Evolutionary conservation across 2,888 invertebrate species (phyloP).

Genomic region (Tinea trinotella): DNA sequence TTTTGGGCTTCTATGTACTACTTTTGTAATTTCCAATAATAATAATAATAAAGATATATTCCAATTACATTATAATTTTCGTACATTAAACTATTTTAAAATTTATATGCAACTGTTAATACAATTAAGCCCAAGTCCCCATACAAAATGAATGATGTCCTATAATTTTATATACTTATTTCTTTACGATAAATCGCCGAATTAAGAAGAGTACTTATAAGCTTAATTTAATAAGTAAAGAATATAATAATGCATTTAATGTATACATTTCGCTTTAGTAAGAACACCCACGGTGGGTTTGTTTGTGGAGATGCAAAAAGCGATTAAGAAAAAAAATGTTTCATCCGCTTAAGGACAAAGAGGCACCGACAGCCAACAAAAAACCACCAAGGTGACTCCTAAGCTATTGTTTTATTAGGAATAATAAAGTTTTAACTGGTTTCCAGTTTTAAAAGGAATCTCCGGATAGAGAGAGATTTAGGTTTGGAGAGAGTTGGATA

Average conservation of each 20-base stretch:
- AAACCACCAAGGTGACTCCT: neutral
- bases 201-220: neutral
- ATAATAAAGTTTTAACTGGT: slow-evolving; percentile 1
- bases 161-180: too few species aligned
- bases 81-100: too few species aligned
- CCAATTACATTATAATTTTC: too few species aligned
- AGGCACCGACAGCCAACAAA: neutral
- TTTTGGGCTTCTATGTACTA: too few species aligned
- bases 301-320: slow-evolving; percentile 6
- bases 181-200: neutral
- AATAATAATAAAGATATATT: too few species aligned
- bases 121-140: too few species aligned
- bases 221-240: neutral
- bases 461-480: neutral
- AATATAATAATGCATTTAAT: neutral
- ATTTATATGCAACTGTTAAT: too few species aligned
- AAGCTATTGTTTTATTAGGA: slow-evolving; percentile 12
- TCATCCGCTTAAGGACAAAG: slow-evolving; percentile 3
- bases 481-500: neutral
- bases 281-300: slow-evolving; percentile 5
- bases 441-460: slow-evolving; percentile 1
- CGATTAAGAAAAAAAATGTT: neutral
- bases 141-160: too few species aligned
- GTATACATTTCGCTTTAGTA: neutral
- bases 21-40: too few species aligned